A percentile compares a stretch with the other conserved stretches of the same genome.
phyloP scores from a whole-genome alignment of 1,140 invertebrate species.

The Zaprionus gabonicus region DNA sequence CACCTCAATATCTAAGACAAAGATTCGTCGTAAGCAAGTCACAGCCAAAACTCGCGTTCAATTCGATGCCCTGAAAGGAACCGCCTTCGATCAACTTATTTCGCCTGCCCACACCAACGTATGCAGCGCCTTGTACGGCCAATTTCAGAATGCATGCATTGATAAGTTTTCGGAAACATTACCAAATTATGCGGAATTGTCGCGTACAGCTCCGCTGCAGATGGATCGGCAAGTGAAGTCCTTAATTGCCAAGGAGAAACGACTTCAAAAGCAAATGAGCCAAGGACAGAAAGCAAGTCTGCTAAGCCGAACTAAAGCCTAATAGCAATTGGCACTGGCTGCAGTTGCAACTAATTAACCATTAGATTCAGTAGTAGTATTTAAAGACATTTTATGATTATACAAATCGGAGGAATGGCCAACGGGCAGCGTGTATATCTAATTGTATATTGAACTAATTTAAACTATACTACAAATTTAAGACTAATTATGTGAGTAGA shows the following conservation, averaged over 20 bases:
- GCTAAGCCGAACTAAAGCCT: not conserved
- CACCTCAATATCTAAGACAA: constrained; percentile 26
- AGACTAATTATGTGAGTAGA: constrained; percentile 25
- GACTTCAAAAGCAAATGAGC: constrained; percentile 35
- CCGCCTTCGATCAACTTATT: constrained; percentile 68
- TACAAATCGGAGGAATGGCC: constrained; percentile 47
- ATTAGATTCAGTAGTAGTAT: too few relatives aligned
- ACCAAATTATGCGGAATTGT: constrained; percentile 53
- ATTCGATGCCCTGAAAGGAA: constrained; percentile 55
- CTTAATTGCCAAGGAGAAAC: constrained; percentile 46
- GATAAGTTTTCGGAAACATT: constrained; percentile 49
- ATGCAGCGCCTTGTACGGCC: constrained; percentile 13
- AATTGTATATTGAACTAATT: constrained; percentile 13
- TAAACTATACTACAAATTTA: constrained; percentile 18
- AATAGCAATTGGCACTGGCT: not conserved
- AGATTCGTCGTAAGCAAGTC: constrained; percentile 48
- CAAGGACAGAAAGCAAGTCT: constrained; percentile 11
- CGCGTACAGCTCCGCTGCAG: constrained; percentile 28
- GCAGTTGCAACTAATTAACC: not conserved
- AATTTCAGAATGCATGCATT: constrained; percentile 52
- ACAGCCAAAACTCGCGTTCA: constrained; percentile 54
- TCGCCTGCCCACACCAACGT: constrained; percentile 25
- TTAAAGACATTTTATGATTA: not conserved
- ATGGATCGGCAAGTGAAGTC: constrained; percentile 52
- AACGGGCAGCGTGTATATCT: constrained; percentile 42